A percentile compares a stretch with the other conserved stretches of the same genome.
These are phyloP conservation scores for Somateria mollissima DNA, from an alignment of 2,797 vertebrate species.

Conservation along the genomic window DNA sequence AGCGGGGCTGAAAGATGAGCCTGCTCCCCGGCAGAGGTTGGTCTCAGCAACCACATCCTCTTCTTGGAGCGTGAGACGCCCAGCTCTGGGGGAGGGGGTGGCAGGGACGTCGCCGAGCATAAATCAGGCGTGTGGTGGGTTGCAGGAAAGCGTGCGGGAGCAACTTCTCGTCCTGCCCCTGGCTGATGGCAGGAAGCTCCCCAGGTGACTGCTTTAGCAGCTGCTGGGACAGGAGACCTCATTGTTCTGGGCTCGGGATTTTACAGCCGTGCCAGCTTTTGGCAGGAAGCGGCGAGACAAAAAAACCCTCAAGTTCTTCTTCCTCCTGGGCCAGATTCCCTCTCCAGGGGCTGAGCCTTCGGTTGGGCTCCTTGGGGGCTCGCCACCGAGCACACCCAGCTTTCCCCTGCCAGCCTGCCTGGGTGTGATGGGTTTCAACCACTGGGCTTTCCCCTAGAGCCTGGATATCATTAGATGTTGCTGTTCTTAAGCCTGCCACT, in stretches of 20 bases:
- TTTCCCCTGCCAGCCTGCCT: background rate
- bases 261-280: conserved; percentile 30
- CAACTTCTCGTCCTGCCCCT: conserved; percentile 40
- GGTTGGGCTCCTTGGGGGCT: background rate
- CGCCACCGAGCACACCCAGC: background rate
- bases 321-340: background rate
- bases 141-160: conserved; percentile 42
- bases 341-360: conserved; percentile 9
- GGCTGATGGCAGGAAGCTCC: conserved; percentile 59
- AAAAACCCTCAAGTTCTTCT: background rate
- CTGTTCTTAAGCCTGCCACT: background rate
- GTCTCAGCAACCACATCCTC: conserved; percentile 56
- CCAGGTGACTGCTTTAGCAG: conserved; percentile 60
- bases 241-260: conserved; percentile 20
- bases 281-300: conserved; percentile 60
- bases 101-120: background rate
- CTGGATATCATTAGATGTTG: background rate
- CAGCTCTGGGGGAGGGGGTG: conserved; percentile 15
- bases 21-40: background rate
- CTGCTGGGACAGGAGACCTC: conserved; percentile 32
- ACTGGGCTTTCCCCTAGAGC: background rate
- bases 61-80: background rate
- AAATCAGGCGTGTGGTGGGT: background rate
- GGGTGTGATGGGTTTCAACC: background rate
- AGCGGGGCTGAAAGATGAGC: conserved; percentile 22